phyloP scores from a whole-genome alignment of 2,888 invertebrate genomes.

The Philonicus albiceps region DNA sequence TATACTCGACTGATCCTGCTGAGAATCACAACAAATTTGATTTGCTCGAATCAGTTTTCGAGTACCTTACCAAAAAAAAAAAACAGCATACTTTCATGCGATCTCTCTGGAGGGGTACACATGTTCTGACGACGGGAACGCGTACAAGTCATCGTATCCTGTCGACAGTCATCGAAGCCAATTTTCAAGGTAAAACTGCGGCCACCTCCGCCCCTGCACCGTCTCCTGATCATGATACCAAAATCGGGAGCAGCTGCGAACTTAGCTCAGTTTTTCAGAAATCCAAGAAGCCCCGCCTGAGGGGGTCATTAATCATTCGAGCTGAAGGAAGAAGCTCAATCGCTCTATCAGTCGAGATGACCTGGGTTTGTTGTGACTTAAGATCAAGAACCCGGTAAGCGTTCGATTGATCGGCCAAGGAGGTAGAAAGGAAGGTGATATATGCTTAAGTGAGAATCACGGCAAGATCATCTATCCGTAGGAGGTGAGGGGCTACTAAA shows the following conservation, averaged over 20 bases:
- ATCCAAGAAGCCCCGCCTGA: not conserved
- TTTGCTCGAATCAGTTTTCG: not conserved
- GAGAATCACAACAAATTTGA: not conserved
- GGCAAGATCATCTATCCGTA: not conserved
- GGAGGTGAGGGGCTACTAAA: not conserved
- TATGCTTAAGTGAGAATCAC: not conserved
- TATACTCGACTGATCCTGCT: not conserved
- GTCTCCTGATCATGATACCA: not conserved
- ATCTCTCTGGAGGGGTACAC: not conserved
- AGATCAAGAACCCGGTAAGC: not conserved
- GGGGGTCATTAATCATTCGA: constrained; percentile 20
- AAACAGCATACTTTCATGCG: not conserved
- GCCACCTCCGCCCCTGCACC: not conserved
- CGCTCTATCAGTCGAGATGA: not conserved
- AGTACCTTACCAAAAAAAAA: not conserved
- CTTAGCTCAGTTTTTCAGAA: not conserved
- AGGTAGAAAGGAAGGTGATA: not conserved
- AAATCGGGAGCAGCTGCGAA: constrained; percentile 26
- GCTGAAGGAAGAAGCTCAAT: constrained; percentile 23
- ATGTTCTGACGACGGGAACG: not conserved
- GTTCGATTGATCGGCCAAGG: not conserved
- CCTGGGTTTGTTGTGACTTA: not conserved
- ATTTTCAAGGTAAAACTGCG: constrained; percentile 5
- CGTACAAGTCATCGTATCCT: not conserved
- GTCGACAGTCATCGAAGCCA: not conserved